Evolutionary conservation across 2,797 vertebrate genomes (phyloP), one percentile per base, ranked within the genome.

Genomic region (Eremophila alpestris): DNA sequence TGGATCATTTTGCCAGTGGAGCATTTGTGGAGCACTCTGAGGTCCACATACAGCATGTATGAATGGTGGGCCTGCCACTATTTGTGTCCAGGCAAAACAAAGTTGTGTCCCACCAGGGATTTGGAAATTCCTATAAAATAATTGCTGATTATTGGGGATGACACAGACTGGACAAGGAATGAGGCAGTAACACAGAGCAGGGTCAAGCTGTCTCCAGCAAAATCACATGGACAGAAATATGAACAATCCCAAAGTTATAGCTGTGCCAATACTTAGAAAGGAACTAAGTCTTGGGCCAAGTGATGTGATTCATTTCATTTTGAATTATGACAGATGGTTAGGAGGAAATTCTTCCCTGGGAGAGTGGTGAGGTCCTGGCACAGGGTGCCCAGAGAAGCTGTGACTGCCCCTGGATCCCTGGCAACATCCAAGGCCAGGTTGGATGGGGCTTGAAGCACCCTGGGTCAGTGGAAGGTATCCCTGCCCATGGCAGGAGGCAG

Each of bases 401-500:
- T 3, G 63, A 32, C 16, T 82, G 43, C 23, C 43, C 49, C 32
- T 59, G 62, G 22, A n/a, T 36, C 36, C 70, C 70, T 62, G 78
- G 36, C 0, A 69, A 16, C 38, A 36, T 0, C 49, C 78, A 43
- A 76, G 70, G 56, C 32, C 70, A 76, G 63, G 19, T 0, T 76
- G 54, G 54, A 52, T 1, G 1, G 38, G n/a, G 18, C 23, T 55
- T 0, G 48, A 13, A 69, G 32, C 32, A 38, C 0, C 23, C 32
- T 82, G 43, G 32, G 36, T 20, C 0, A 7, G 32, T 38, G 36
- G 55, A 1, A 75, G 36, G 6, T 32, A 41, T 75, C 22, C 12
- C 46, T 48, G 41, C 46, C 41, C 55, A 24, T 9, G 23, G 49
- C 19, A 63, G 32, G 16, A 3, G 9, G 7, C 2, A 7, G 32